Conservation (phyloP, 2,113 vertebrate species). For the Bos javanicus region DNA sequence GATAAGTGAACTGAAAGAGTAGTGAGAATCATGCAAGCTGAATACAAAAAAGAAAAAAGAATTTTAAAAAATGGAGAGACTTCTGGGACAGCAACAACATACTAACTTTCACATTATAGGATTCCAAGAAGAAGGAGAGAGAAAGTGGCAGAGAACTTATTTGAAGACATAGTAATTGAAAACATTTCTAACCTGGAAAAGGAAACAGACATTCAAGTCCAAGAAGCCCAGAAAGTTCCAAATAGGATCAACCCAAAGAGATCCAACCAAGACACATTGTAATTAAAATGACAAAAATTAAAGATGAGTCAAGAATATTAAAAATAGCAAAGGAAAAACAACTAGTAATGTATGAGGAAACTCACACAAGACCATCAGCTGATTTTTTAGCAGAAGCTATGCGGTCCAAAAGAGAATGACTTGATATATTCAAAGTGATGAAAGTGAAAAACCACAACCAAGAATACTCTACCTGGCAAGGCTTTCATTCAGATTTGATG, state of each 20-base stretch:
- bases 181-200: neutral
- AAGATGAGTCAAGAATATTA: neutral
- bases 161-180: neutral
- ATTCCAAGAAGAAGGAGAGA: neutral
- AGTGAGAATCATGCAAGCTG: neutral
- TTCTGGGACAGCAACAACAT: neutral
- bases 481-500: neutral
- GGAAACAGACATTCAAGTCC: neutral
- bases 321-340: neutral
- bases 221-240: neutral
- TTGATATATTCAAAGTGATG: neutral
- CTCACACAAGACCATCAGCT: neutral
- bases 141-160: neutral
- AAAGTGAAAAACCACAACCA: neutral
- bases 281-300: neutral
- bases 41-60: neutral
- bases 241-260: neutral
- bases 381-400: neutral
- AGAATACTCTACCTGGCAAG: neutral
- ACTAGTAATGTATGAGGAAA: neutral
- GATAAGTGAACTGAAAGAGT: neutral
- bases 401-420: neutral
- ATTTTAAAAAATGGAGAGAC: neutral
- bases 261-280: neutral
- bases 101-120: neutral